These are phyloP conservation scores for Mormyrops attenuatus DNA, from an alignment of 2,797 vertebrate species.

Conservation along the genomic window DNA sequence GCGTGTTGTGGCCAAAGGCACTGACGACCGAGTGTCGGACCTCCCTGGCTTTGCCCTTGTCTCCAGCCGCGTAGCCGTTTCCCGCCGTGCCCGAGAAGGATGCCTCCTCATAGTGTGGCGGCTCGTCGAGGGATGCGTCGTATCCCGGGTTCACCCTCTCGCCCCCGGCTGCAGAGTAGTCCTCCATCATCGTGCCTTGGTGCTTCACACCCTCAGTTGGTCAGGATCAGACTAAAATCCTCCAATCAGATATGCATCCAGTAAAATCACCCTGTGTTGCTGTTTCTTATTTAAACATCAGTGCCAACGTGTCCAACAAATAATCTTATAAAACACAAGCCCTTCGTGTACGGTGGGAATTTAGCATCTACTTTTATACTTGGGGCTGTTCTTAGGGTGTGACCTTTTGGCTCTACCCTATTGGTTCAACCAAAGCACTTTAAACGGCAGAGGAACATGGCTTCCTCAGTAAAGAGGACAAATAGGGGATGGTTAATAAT, in stretches of 20 bases:
- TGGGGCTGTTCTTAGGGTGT: slow-evolving; percentile 37
- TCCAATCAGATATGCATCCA: slow-evolving; percentile 29
- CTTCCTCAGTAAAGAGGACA: slow-evolving; percentile 61
- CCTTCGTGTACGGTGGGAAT: slow-evolving; percentile 19
- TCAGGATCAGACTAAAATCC: slow-evolving; percentile 53
- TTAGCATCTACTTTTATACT: slow-evolving; percentile 55
- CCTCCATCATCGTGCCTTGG: slow-evolving; percentile 52
- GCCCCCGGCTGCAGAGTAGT: slow-evolving; percentile 35
- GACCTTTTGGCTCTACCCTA: slow-evolving; percentile 55
- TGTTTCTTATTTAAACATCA: not conserved
- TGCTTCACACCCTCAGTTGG: slow-evolving; percentile 30
- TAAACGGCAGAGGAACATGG: slow-evolving; percentile 50
- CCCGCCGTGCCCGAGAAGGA: slow-evolving; percentile 62
- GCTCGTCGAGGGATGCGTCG: slow-evolving; percentile 60
- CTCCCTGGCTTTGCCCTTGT: slow-evolving; percentile 59
- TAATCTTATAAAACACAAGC: not conserved
- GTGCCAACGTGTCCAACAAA: not conserved
- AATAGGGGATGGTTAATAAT: slow-evolving; percentile 67
- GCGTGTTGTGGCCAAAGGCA: slow-evolving; percentile 88
- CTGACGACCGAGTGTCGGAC: slow-evolving; percentile 70
- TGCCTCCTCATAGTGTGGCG: slow-evolving; percentile 76
- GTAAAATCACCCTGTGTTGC: slow-evolving; percentile 11
- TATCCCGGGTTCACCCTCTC: slow-evolving; percentile 53
- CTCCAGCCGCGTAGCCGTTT: slow-evolving; percentile 63
- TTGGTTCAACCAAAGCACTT: slow-evolving; percentile 55